A percentile compares a stretch with the other conserved stretches of the same genome.
Conservation (phyloP, 2,888 invertebrate species). For the Opisthograptis luteolata region DNA sequence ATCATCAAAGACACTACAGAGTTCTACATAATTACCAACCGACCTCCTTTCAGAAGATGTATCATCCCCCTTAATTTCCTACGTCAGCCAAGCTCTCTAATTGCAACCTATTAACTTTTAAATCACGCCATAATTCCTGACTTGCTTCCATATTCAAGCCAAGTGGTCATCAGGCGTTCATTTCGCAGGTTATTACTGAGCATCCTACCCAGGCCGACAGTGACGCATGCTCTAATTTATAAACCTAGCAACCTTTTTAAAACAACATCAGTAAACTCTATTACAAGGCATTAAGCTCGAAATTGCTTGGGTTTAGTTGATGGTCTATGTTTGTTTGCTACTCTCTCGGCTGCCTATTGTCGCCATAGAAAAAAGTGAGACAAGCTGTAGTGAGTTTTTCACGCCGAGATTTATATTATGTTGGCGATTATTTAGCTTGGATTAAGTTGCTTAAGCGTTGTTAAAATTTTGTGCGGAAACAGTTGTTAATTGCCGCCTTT, state of each 20-base stretch:
- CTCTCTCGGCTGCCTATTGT: slow-evolving; percentile 65
- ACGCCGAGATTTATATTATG: slow-evolving; percentile 58
- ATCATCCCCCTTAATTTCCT: background rate
- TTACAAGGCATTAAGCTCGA: slow-evolving; percentile 46
- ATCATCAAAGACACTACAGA: too few species aligned
- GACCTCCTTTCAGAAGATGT: background rate
- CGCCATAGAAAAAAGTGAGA: slow-evolving; percentile 67
- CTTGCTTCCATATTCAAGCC: slow-evolving; percentile 46
- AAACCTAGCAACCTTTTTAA: slow-evolving; percentile 50
- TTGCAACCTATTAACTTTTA: slow-evolving; percentile 43
- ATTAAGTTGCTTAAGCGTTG: slow-evolving; percentile 29
- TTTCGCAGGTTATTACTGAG: slow-evolving; percentile 75
- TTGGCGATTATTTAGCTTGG: slow-evolving; percentile 35
- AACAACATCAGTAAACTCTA: slow-evolving; percentile 42
- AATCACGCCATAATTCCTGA: slow-evolving; percentile 50
- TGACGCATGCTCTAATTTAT: slow-evolving; percentile 78
- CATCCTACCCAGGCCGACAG: slow-evolving; percentile 63
- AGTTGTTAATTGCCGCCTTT: background rate
- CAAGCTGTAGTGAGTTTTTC: slow-evolving; percentile 58
- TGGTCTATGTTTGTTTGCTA: slow-evolving; percentile 42
- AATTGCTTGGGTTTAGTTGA: slow-evolving; percentile 39
- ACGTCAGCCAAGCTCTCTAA: slow-evolving; percentile 40
- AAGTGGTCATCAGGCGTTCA: slow-evolving; percentile 71
- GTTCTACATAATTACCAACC: background rate
- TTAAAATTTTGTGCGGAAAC: background rate